A percentile compares a stretch with the other conserved stretches of the same genome.
These are phyloP conservation scores for Anoplopoma fimbria DNA, from an alignment of 2,113 vertebrate genomes.

Conservation along the genomic window DNA sequence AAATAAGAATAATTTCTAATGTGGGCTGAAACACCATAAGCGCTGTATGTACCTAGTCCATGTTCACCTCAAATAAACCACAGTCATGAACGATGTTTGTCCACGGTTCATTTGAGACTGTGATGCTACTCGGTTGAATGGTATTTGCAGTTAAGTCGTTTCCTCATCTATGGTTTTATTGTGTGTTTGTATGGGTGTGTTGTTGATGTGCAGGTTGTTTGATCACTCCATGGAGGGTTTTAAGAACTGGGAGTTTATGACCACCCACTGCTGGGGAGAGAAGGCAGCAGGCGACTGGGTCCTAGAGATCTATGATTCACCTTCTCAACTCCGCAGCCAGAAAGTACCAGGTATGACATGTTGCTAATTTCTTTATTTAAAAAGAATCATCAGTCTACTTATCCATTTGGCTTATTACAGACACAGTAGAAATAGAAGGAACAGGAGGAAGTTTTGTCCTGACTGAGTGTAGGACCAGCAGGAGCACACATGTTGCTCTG, in stretches of 20 bases:
- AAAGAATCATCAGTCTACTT: neutral
- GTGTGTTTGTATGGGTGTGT: slow-evolving; percentile 21
- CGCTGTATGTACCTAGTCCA: neutral
- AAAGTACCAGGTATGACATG: slow-evolving; percentile 92
- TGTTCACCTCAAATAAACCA: slow-evolving; percentile 29
- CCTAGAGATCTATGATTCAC: slow-evolving; percentile 96
- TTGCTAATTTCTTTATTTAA: slow-evolving; percentile 3
- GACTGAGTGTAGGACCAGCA: no score
- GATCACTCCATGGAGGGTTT: slow-evolving; percentile 99
- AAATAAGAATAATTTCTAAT: neutral
- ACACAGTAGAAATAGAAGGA: neutral
- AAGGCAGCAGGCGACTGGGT: slow-evolving; percentile 97
- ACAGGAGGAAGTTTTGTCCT: neutral
- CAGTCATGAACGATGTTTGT: slow-evolving; percentile 11
- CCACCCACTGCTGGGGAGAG: slow-evolving; percentile 99
- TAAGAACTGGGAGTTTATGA: slow-evolving; percentile 99
- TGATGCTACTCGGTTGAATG: slow-evolving; percentile 18
- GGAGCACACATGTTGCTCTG: slow-evolving; percentile 14
- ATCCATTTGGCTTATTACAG: neutral
- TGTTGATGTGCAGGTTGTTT: slow-evolving; percentile 89
- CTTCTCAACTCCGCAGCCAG: slow-evolving; percentile 96
- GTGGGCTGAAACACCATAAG: neutral
- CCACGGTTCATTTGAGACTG: slow-evolving; percentile 20
- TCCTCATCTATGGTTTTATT: slow-evolving; percentile 34
- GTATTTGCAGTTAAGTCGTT: slow-evolving; percentile 31